phyloP scores from a whole-genome alignment of 2,113 vertebrate species.

The Zosterops lateralis region DNA sequence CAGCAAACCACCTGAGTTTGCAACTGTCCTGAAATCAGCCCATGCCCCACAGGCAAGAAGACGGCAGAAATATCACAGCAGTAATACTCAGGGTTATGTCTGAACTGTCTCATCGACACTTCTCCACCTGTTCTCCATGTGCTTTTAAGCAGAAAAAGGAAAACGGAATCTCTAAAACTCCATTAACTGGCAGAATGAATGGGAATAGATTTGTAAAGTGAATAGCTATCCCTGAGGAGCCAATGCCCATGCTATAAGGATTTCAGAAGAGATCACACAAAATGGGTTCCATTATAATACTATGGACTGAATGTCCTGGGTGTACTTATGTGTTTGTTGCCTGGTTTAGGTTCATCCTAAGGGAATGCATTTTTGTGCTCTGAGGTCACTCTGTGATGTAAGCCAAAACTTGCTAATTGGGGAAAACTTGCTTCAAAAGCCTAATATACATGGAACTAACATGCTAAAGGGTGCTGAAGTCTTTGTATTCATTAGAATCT shows the following conservation, averaged over 20 bases:
- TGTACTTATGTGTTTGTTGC: neutral
- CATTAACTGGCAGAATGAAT: neutral
- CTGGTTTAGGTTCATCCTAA: neutral
- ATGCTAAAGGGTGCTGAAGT: neutral
- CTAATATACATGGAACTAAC: neutral
- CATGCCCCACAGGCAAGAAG: neutral
- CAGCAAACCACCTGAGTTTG: neutral
- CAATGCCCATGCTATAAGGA: neutral
- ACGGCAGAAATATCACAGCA: neutral
- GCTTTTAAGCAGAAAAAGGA: neutral
- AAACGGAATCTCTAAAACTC: neutral
- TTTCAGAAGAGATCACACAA: neutral
- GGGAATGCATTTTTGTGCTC: neutral
- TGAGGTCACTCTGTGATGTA: neutral
- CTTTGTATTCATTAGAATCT: neutral
- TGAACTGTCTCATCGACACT: neutral
- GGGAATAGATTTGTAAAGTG: neutral
- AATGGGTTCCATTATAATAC: neutral
- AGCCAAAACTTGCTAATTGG: neutral
- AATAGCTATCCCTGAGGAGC: neutral
- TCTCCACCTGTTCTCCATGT: rapidly evolving
- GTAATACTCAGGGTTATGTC: neutral
- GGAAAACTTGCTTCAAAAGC: neutral
- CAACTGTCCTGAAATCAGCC: neutral
- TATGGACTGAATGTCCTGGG: no score